These are phyloP conservation scores for Leistus spinibarbis DNA, from an alignment of 2,888 invertebrate species.

Conservation along the genomic window DNA sequence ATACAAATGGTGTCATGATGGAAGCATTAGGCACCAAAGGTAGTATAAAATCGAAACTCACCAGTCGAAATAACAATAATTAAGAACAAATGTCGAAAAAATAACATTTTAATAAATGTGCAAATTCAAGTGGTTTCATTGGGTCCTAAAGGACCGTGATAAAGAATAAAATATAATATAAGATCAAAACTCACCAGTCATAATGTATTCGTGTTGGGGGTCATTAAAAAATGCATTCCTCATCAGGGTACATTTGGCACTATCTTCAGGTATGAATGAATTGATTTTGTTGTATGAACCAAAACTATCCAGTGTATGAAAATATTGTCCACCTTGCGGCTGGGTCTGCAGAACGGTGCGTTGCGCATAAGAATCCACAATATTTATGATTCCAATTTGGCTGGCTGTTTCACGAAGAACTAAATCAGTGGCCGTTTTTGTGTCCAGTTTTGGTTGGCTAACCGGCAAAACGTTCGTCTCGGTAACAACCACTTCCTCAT, in stretches of 20 bases:
- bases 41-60: too few relatives aligned
- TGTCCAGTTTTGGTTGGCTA: not conserved
- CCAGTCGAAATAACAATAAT: too few relatives aligned
- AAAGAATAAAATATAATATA: constrained; percentile 10
- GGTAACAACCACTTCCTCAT: constrained; percentile 51
- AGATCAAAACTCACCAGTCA: constrained; percentile 11
- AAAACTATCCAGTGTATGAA: not conserved
- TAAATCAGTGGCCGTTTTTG: not conserved
- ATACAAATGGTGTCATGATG: too few relatives aligned
- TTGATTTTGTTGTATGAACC: not conserved
- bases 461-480: not conserved
- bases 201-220: constrained; percentile 9
- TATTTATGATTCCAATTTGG: not conserved
- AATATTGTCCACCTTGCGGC: not conserved
- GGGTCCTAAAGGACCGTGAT: not conserved
- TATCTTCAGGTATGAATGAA: not conserved
- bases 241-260: constrained; percentile 18
- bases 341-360: not conserved
- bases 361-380: not conserved
- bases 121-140: not conserved
- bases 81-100: too few relatives aligned
- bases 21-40: too few relatives aligned
- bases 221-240: constrained; percentile 19
- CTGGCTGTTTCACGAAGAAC: not conserved
- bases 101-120: too few relatives aligned